A percentile compares a stretch with the other conserved stretches of the same genome.
phyloP scores from a whole-genome alignment of 2,888 invertebrate genomes.

The Gortyna flavago region DNA sequence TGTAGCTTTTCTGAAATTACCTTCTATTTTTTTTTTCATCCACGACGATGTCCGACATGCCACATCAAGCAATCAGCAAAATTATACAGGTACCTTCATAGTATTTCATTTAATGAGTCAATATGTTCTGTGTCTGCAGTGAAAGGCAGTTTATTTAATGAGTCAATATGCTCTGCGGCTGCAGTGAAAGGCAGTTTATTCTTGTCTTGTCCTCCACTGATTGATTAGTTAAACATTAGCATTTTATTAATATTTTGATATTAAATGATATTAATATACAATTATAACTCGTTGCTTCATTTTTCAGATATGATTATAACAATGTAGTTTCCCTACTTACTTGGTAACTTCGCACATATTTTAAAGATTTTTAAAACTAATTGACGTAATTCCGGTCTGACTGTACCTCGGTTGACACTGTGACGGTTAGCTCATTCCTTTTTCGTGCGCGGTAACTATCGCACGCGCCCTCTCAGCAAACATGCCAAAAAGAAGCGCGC shows the following conservation, averaged over 20 bases:
- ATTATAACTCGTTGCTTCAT: too few relatives aligned
- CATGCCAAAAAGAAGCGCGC: too few relatives aligned
- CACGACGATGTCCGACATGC: background rate
- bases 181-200: slow-evolving; percentile 20
- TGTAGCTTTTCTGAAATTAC: background rate
- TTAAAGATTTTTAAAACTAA: too few relatives aligned
- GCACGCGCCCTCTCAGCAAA: too few relatives aligned
- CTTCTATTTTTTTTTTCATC: background rate
- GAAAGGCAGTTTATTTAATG: slow-evolving; percentile 12
- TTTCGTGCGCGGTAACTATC: too few relatives aligned
- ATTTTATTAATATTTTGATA: slow-evolving; percentile 43
- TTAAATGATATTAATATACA: slow-evolving; percentile 51
- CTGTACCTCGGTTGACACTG: too few relatives aligned
- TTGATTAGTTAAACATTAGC: slow-evolving; percentile 33
- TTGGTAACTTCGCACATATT: too few relatives aligned
- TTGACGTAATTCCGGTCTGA: too few relatives aligned
- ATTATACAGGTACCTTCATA: background rate
- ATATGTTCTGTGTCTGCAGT: background rate
- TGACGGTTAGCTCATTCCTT: too few relatives aligned
- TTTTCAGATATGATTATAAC: too few relatives aligned
- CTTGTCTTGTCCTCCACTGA: slow-evolving; percentile 26
- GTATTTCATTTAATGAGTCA: background rate
- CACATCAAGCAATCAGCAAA: background rate
- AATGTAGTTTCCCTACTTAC: too few relatives aligned
- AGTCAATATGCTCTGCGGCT: background rate